Evolutionary conservation across 1,140 invertebrate species (phyloP).

Genomic region (Drosophila saltans): DNA sequence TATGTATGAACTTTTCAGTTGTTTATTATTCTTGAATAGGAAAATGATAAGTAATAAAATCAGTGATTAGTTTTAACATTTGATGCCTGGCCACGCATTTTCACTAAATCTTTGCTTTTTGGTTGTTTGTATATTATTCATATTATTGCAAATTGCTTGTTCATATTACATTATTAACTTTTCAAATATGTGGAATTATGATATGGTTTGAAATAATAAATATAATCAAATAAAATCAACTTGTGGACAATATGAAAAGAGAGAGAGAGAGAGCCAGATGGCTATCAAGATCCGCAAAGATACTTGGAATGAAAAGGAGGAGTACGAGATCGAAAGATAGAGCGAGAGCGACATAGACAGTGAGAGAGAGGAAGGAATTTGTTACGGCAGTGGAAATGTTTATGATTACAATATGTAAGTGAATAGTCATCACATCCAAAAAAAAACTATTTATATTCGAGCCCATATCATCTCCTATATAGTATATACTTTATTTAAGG

Average conservation of each 20-base stretch:
- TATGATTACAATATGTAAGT: slow-evolving; percentile 28
- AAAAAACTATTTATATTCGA: not conserved
- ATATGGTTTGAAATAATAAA: slow-evolving; percentile 12
- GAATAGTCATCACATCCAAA: not conserved
- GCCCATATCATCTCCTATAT: not conserved
- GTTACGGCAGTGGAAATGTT: slow-evolving; percentile 47
- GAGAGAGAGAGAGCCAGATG: not conserved
- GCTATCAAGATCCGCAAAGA: not conserved
- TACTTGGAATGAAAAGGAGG: slow-evolving; percentile 21
- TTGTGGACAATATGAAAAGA: not conserved
- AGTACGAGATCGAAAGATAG: slow-evolving; percentile 31
- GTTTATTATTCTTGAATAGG: slow-evolving; percentile 6
- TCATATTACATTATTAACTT: slow-evolving; percentile 8
- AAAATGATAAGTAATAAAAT: slow-evolving; percentile 38
- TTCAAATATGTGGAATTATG: slow-evolving; percentile 9
- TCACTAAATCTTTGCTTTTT: slow-evolving; percentile 34
- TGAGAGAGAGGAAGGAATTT: slow-evolving; percentile 30
- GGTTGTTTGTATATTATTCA: slow-evolving; percentile 17
- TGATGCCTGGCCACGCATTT: slow-evolving; percentile 83
- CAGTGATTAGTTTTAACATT: slow-evolving; percentile 61
- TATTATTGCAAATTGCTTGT: slow-evolving; percentile 16
- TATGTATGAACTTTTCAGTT: not conserved
- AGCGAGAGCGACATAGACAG: slow-evolving; percentile 1
- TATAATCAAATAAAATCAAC: not conserved
- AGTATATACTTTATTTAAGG: slow-evolving; percentile 23